A percentile compares a stretch with the other conserved stretches of the same genome.
These are phyloP conservation scores for Cylas formicarius DNA, from an alignment of 1,140 invertebrate species.

Conservation along the genomic window DNA sequence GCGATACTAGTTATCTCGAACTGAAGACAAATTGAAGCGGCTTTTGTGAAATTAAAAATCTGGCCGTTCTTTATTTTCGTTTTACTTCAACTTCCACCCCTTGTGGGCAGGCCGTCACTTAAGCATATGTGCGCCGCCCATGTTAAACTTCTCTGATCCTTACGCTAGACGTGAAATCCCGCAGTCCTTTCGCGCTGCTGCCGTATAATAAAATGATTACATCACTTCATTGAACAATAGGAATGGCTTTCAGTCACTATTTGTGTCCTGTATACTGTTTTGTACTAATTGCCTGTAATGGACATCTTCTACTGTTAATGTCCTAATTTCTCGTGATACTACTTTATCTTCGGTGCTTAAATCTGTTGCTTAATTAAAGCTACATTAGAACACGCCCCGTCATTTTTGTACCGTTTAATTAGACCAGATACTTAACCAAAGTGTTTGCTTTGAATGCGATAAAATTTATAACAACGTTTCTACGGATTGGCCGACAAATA, in stretches of 20 bases:
- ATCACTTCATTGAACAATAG: conserved; percentile 37
- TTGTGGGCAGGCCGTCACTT: too few relatives aligned
- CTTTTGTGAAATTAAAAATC: conserved; percentile 25
- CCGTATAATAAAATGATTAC: conserved; percentile 38
- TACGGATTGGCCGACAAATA: too few relatives aligned
- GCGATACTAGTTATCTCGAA: conserved; percentile 24
- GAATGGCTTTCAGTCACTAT: conserved; percentile 31
- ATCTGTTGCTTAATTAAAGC: too few relatives aligned
- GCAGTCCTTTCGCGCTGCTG: conserved; percentile 22
- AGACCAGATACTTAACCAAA: too few relatives aligned
- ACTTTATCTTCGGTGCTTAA: conserved; percentile 5
- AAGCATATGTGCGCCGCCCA: too few relatives aligned
- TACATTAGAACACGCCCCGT: too few relatives aligned
- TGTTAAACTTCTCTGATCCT: conserved; percentile 27
- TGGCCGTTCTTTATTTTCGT: not conserved
- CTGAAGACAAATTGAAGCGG: conserved; percentile 24
- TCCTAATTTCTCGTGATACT: conserved; percentile 18
- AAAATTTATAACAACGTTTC: too few relatives aligned
- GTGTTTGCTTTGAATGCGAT: too few relatives aligned
- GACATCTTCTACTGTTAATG: conserved; percentile 33
- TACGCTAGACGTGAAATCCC: conserved; percentile 33
- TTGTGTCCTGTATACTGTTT: conserved; percentile 24
- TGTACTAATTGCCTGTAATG: conserved; percentile 32
- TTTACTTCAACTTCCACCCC: too few relatives aligned
- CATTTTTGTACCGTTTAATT: too few relatives aligned